Evolutionary conservation across 2,113 vertebrate genomes (phyloP), one percentile per base, ranked within the genome.

Genomic region (Bathybates hornii): DNA sequence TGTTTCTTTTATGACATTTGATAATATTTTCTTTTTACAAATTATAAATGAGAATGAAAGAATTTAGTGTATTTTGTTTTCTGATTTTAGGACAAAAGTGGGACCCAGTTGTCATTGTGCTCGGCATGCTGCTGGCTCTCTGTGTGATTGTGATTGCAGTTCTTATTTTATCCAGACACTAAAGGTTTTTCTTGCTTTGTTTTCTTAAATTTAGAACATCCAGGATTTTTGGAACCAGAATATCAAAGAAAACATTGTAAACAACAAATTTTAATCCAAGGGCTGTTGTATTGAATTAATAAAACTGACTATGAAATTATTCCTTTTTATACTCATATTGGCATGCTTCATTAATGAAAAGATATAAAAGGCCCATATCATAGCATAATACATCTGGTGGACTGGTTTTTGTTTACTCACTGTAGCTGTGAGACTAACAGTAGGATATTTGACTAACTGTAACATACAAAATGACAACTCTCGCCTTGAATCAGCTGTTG

Each of bases 361-460:
- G 2, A 66, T 38, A 66, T 11, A 38, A 13, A 7, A 68, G 3
- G 10, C 6, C 6, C 34, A 21, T 68, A 11, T 7, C 5, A 34
- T 12, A 68, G 17, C 32, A 66, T 7, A 12, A 66, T 12, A 4
- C 17, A 1, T 13, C 29, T 38, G 34, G 63, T 68, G 19, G 36
- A 41, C 10, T 41, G 19, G 0, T 21, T 68, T 68, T 38, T 41
- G 34, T 38, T 8, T 68, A 38, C 4, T 68, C 63, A 0, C 34
- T 21, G 61, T 66, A 36, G 61, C 17, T 63, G 32, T 36, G 59
- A 63, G 17, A 12, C 32, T n/a, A 36, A n/a, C 61, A 12, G 32
- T 5, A 0, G 32, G 0, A 63, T 61, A 17, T 32, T 36, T 63
- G 59, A 19, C 17, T 66, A 59, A 59, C 32, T 36, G 61, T 5